Conservation (phyloP, 1,140 invertebrate species). For the Eumaeus atala region DNA sequence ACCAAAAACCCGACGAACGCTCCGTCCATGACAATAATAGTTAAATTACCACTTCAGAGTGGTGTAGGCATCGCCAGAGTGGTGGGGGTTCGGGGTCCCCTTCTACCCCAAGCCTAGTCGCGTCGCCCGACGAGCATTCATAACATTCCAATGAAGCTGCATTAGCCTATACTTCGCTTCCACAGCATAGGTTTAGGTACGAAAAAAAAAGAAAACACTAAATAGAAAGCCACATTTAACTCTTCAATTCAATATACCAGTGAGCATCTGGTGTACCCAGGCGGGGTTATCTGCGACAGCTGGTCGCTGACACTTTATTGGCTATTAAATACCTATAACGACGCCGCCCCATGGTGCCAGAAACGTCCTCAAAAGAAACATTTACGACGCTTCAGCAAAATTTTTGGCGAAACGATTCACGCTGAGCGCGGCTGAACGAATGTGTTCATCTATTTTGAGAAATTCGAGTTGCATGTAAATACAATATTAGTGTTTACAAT, state of each 20-base stretch:
- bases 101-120: too few relatives aligned
- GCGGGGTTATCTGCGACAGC: slow-evolving; percentile 53
- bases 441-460: not conserved
- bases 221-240: slow-evolving; percentile 3
- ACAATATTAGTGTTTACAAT: too few relatives aligned
- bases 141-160: too few relatives aligned
- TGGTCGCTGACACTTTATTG: slow-evolving; percentile 59
- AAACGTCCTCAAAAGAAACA: slow-evolving; percentile 64
- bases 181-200: too few relatives aligned
- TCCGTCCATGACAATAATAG: too few relatives aligned
- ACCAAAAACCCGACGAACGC: too few relatives aligned
- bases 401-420: slow-evolving; percentile 64
- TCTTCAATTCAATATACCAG: slow-evolving; percentile 1
- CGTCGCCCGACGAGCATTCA: too few relatives aligned
- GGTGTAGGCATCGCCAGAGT: too few relatives aligned
- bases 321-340: slow-evolving; percentile 60
- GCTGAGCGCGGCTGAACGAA: slow-evolving; percentile 27
- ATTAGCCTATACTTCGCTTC: too few relatives aligned
- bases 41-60: too few relatives aligned
- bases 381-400: slow-evolving; percentile 60
- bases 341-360: slow-evolving; percentile 37
- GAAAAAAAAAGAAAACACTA: too few relatives aligned
- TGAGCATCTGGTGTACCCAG: slow-evolving; percentile 34
- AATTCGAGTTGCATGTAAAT: not conserved
- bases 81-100: too few relatives aligned